These are phyloP conservation scores for Amphiduros pacificus DNA, from an alignment of 2,888 invertebrate genomes.

Conservation along the genomic window DNA sequence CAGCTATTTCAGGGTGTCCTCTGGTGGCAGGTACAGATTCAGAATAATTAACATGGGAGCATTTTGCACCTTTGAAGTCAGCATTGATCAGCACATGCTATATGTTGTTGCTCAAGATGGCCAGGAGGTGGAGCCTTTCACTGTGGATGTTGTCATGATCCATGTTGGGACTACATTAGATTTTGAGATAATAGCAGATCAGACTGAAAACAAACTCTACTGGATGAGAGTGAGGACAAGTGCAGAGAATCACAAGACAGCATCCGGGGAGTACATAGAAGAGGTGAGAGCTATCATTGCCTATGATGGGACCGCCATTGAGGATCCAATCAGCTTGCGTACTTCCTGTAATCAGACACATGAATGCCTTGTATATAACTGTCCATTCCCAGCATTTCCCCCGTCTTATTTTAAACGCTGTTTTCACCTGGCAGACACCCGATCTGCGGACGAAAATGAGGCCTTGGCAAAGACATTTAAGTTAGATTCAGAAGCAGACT, in stretches of 20 bases:
- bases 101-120: conserved; percentile 24
- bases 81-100: conserved; percentile 22
- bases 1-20: neutral
- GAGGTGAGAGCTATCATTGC: conserved; percentile 8
- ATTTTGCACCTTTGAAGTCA: conserved; percentile 19
- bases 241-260: no score
- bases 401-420: neutral
- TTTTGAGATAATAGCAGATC: conserved; percentile 14
- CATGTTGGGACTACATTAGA: conserved; percentile 23
- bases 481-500: no score
- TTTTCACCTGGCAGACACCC: neutral
- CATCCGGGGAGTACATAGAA: neutral
- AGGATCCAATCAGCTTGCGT: neutral
- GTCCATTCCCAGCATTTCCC: conserved; percentile 30
- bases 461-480: neutral
- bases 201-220: conserved; percentile 12
- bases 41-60: conserved; percentile 17
- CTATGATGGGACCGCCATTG: neutral
- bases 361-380: conserved; percentile 34
- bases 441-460: neutral
- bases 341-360: conserved; percentile 25
- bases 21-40: conserved; percentile 10
- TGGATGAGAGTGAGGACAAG: conserved; percentile 2
- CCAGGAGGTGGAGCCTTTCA: conserved; percentile 18
- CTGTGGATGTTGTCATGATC: conserved; percentile 21